Evolutionary conservation across 2,888 invertebrate species (phyloP).

Genomic region (Drosophila falleni): DNA sequence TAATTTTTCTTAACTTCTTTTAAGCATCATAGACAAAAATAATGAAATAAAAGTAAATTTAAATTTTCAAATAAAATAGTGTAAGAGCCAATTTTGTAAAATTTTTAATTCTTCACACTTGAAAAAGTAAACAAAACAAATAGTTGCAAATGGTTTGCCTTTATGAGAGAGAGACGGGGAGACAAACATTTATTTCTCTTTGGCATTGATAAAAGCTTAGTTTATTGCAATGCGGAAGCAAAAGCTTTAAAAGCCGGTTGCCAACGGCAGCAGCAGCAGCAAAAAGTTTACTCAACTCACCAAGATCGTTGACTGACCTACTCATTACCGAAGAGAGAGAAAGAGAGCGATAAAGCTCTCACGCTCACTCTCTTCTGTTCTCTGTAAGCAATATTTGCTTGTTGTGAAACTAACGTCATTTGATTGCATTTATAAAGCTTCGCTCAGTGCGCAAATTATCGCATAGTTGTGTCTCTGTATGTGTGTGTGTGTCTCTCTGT

Average conservation of each 20-base stretch:
- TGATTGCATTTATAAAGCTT: conserved; percentile 79
- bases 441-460: conserved; percentile 74
- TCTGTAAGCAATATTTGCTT: conserved; percentile 1
- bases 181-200: conserved; percentile 20
- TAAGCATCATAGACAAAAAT: too few species aligned
- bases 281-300: conserved; percentile 51
- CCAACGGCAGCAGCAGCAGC: conserved; percentile 43
- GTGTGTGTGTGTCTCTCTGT: conserved; percentile 10
- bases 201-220: conserved; percentile 62
- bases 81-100: too few species aligned
- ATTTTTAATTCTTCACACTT: too few species aligned
- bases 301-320: conserved; percentile 80
- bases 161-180: background rate
- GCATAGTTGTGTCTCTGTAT: conserved; percentile 42
- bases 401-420: conserved; percentile 68
- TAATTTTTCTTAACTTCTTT: too few species aligned
- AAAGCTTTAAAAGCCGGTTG: conserved; percentile 75
- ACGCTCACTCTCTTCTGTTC: conserved; percentile 7
- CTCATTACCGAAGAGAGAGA: conserved; percentile 39
- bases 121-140: conserved; percentile 27
- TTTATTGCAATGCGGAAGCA: conserved; percentile 68
- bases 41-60: too few species aligned
- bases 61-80: too few species aligned
- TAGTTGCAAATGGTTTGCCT: background rate
- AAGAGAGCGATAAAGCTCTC: conserved; percentile 27